Evolutionary conservation across 2,888 invertebrate species (phyloP), one percentile per base, ranked within the genome.

Genomic region (Schizotus pectinicornis): DNA sequence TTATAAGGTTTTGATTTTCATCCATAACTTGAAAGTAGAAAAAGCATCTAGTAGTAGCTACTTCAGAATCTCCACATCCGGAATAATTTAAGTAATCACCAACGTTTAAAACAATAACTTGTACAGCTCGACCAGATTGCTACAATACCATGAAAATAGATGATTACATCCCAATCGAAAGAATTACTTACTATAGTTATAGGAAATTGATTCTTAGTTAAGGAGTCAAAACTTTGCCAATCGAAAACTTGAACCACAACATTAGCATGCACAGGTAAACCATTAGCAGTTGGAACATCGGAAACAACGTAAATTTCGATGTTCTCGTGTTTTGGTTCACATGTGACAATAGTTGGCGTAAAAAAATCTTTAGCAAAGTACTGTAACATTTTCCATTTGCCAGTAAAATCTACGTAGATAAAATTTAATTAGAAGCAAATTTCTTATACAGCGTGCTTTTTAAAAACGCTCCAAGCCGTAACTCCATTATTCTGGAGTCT

Each of bases 301-400:
- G 90, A 89, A 8, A 89, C 81, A 1, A 88, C 75, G 46, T 85
- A 88, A 7, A 91, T 79, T 48, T 85, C 81, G 0, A 91, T 77
- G 22, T 84, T 79, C 9, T 83, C 80, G 0, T 80, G 73, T 0
- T 73, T 50, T 7, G 82, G 80, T 7, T 85, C 74, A 32, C 87
- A 81, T 2, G 72, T 73, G 3, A 84, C 88, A n/a, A 92, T 84
- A 12, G 91, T 82, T 0, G 92, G 92, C 0, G 91, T 86, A 75
- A 97, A 93, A 75, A 98, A 96, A 1, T 91, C 84, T 65, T 84
- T 85, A 0, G 93, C 93, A 78, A 87, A 95, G 78, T 98, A 94
- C 72, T 98, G 98, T 1, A 95, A 65, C 75, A 78, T 78, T 64
- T 77, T 78, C 75, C 76, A 79, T 59, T 72, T 73, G 5, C 74